Percentiles rank a stretch among this genome's conserved stretches.
phyloP scores from a whole-genome alignment of 2,888 invertebrate genomes.

The Diarsia rubi region DNA sequence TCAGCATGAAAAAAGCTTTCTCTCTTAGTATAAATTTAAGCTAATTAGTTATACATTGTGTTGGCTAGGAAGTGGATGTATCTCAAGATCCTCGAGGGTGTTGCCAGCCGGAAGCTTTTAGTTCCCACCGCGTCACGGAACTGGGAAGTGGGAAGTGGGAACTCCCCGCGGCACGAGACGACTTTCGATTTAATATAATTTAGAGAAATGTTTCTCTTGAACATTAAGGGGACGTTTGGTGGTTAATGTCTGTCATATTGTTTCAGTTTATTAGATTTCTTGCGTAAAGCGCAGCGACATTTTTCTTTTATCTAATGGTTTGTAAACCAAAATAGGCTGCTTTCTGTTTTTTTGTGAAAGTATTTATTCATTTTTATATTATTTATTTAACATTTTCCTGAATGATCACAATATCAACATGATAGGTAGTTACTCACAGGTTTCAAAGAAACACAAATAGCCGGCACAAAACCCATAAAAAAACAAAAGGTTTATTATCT shows the following conservation, averaged over 20 bases:
- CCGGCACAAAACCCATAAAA: conserved; percentile 29
- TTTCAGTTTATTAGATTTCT: not conserved
- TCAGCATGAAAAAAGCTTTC: not conserved
- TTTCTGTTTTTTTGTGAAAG: not conserved
- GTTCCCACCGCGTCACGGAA: conserved; percentile 13
- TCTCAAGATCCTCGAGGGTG: conserved; percentile 24
- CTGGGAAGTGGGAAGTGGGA: conserved; percentile 2
- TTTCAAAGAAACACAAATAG: conserved; percentile 20
- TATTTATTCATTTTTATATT: not conserved
- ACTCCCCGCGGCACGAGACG: conserved; percentile 24
- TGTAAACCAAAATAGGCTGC: not conserved
- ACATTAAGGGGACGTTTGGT: conserved; percentile 10
- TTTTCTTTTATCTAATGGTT: not conserved
- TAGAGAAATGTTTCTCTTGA: conserved; percentile 24
- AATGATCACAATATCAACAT: not conserved
- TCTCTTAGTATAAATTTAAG: not conserved
- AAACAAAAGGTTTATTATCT: conserved; percentile 31
- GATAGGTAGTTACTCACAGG: not conserved
- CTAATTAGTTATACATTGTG: conserved; percentile 35
- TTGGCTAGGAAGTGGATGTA: conserved; percentile 26
- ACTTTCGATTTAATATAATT: conserved; percentile 27
- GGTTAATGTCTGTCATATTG: not conserved
- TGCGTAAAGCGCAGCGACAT: not conserved
- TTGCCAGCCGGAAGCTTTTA: conserved; percentile 58
- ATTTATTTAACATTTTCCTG: not conserved